Percentiles rank a stretch among this genome's conserved stretches.
Evolutionary conservation across 2,113 vertebrate species (phyloP).

Genomic region (Pterocles burchelli): DNA sequence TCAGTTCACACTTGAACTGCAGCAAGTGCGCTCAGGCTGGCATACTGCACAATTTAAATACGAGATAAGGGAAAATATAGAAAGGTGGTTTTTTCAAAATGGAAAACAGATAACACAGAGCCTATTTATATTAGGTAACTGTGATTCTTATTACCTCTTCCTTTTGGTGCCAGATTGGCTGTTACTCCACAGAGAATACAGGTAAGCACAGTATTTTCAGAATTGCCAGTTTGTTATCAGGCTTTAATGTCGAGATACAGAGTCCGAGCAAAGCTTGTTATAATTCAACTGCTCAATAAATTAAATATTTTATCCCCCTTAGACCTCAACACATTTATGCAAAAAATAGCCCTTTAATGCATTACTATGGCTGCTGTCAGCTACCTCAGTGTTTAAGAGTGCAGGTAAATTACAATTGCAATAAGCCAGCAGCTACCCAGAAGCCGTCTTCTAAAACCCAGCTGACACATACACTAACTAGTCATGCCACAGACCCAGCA

Average conservation of each 20-base stretch:
- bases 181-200: slow-evolving; percentile 50
- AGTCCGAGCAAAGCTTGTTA: not conserved
- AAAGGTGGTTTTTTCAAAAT: slow-evolving; percentile 61
- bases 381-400: not conserved
- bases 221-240: slow-evolving; percentile 42
- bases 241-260: slow-evolving; percentile 19
- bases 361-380: not conserved
- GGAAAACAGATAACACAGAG: slow-evolving; percentile 47
- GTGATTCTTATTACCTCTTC: slow-evolving; percentile 60
- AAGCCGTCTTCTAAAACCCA: not conserved
- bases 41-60: not conserved
- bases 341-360: not conserved
- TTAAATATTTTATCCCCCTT: not conserved
- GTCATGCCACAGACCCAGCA: not conserved
- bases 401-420: not conserved
- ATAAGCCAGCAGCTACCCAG: not conserved
- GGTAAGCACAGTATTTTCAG: slow-evolving; percentile 43
- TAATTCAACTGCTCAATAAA: not conserved
- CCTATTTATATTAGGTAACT: slow-evolving; percentile 67
- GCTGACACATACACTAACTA: not conserved
- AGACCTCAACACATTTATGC: not conserved
- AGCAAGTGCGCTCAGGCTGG: not conserved
- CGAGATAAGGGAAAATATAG: slow-evolving; percentile 13
- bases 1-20: not conserved
- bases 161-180: slow-evolving; percentile 41